Percentiles rank a stretch among this genome's conserved stretches.
phyloP scores from a whole-genome alignment of 1,140 invertebrate species.

The Panagrolaimus sp. region DNA sequence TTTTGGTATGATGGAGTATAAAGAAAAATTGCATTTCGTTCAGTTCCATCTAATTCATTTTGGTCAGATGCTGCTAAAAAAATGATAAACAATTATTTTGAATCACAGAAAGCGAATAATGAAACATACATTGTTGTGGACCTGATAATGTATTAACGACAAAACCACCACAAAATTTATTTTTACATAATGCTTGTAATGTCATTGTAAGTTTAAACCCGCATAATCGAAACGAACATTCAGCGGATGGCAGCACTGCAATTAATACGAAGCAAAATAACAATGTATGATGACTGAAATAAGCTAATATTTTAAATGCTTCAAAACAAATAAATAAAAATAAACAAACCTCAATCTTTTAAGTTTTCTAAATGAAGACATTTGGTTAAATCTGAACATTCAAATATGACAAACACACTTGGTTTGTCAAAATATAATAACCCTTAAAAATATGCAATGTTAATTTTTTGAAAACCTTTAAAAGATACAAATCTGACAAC shows the following conservation, averaged over 20 bases:
- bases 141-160: background rate
- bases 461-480: too few relatives aligned
- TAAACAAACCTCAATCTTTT: too few relatives aligned
- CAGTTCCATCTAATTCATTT: background rate
- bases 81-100: background rate
- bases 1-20: background rate
- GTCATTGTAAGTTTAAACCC: conserved; percentile 27
- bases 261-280: background rate
- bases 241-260: conserved; percentile 12
- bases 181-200: conserved; percentile 21
- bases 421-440: too few relatives aligned
- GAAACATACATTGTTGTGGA: background rate
- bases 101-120: background rate
- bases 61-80: conserved; percentile 14
- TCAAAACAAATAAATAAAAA: too few relatives aligned
- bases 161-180: conserved; percentile 24
- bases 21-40: conserved; percentile 1
- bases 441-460: too few relatives aligned
- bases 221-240: conserved; percentile 22
- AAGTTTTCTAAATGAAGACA: too few relatives aligned
- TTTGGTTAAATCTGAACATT: too few relatives aligned
- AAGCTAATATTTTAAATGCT: too few relatives aligned
- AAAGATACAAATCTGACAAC: too few relatives aligned
- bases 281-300: too few relatives aligned
- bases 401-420: too few relatives aligned